Conservation (phyloP, 1,140 invertebrate genomes). For the Drosophila simulans region DNA sequence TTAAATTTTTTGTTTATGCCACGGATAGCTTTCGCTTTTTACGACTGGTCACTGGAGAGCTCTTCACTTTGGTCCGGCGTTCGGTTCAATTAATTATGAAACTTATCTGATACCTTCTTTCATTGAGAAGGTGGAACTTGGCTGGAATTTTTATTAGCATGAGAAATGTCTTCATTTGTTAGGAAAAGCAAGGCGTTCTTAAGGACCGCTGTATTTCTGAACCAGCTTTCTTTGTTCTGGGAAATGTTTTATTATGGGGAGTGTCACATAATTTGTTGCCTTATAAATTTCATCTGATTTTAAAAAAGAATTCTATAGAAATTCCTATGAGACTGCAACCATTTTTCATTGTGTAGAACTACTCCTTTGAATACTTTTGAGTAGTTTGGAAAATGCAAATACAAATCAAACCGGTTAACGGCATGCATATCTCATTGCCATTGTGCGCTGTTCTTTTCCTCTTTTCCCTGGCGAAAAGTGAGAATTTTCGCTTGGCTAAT, state of each 20-base stretch:
- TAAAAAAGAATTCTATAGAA: neutral
- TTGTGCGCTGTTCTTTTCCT: conserved; percentile 39
- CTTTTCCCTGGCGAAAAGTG: conserved; percentile 64
- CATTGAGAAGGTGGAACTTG: conserved; percentile 7
- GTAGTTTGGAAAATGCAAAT: conserved; percentile 34
- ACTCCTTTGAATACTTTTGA: conserved; percentile 2
- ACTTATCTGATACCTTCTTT: conserved; percentile 26
- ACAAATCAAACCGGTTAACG: conserved; percentile 61
- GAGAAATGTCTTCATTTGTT: conserved; percentile 18
- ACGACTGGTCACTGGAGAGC: conserved; percentile 23
- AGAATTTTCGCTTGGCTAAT: conserved; percentile 69
- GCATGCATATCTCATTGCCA: conserved; percentile 30
- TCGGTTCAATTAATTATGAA: conserved; percentile 38
- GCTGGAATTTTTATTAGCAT: conserved; percentile 3
- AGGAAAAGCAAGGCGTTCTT: neutral
- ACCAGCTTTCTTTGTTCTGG: neutral
- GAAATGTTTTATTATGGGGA: neutral
- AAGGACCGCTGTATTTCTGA: neutral
- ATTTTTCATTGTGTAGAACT: neutral
- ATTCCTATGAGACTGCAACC: neutral
- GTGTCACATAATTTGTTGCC: neutral
- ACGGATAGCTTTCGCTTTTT: conserved; percentile 65
- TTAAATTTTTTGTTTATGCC: conserved; percentile 47
- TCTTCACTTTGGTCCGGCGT: conserved; percentile 38
- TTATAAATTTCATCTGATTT: too few relatives aligned